Conservation (phyloP, 1,140 invertebrate species). For the Drosophila pseudoananassae region DNA sequence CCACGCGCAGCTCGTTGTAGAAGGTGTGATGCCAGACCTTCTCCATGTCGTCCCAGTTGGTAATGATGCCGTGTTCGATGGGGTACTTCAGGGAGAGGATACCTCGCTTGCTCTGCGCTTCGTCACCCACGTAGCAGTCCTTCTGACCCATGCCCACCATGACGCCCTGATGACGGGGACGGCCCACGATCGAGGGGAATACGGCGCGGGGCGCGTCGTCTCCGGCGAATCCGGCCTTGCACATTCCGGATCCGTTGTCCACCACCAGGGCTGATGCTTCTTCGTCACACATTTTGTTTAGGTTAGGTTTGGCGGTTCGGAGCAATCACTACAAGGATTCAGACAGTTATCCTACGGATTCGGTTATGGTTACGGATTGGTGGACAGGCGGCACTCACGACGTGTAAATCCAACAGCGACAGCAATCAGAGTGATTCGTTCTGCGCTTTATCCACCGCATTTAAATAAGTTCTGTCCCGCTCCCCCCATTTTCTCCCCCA, state of each 20-base stretch:
- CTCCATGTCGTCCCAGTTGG: constrained; percentile 95
- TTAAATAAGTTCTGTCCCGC: constrained; percentile 73
- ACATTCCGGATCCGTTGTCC: constrained; percentile 96
- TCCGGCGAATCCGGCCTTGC: constrained; percentile 92
- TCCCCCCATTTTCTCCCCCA: constrained; percentile 2
- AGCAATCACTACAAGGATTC: constrained; percentile 52
- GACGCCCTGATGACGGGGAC: constrained; percentile 92
- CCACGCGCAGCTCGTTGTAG: constrained; percentile 95
- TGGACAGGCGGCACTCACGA: constrained; percentile 60
- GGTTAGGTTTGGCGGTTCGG: constrained; percentile 41
- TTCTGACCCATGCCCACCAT: constrained; percentile 99
- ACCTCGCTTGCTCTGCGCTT: constrained; percentile 92
- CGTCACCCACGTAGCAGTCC: constrained; percentile 95
- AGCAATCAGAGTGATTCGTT: constrained; percentile 81
- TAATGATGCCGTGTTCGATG: constrained; percentile 93
- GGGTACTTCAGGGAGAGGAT: constrained; percentile 91
- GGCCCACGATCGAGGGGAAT: constrained; percentile 90
- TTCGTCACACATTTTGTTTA: constrained; percentile 87
- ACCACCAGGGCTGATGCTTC: constrained; percentile 94
- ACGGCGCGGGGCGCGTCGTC: constrained; percentile 87
- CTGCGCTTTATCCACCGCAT: constrained; percentile 47
- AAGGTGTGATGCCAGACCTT: constrained; percentile 94
- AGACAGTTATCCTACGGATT: constrained; percentile 39
- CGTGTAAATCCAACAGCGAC: constrained; percentile 78
- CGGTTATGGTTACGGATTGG: constrained; percentile 3